These are phyloP conservation scores for Crossocerus cetratus DNA, from an alignment of 2,888 invertebrate species.

Conservation along the genomic window DNA sequence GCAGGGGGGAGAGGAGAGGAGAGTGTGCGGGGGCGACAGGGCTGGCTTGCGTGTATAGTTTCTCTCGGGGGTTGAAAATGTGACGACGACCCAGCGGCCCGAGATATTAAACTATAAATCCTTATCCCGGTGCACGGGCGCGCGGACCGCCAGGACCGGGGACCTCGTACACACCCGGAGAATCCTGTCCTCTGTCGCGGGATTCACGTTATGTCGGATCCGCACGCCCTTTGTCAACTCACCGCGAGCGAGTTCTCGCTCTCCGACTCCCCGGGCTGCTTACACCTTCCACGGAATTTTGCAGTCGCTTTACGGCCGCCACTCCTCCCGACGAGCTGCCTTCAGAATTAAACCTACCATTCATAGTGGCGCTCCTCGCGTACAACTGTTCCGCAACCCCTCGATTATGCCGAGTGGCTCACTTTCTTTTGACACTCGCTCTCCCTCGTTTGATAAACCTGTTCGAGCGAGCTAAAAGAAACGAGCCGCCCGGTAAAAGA, in stretches of 20 bases:
- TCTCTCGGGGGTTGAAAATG: conserved; percentile 68
- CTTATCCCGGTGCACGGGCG: conserved; percentile 73
- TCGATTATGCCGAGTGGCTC: too few relatives aligned
- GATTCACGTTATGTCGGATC: conserved; percentile 27
- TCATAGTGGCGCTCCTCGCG: too few relatives aligned
- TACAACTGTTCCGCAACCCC: too few relatives aligned
- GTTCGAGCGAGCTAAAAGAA: not conserved
- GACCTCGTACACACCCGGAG: conserved; percentile 49
- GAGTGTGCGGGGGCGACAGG: conserved; percentile 14
- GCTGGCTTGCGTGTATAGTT: conserved; percentile 57
- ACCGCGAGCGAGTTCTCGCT: conserved; percentile 17
- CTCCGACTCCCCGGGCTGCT: not conserved
- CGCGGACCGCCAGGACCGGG: conserved; percentile 59
- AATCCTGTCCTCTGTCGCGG: conserved; percentile 50
- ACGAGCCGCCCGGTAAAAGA: not conserved
- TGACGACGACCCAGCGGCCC: conserved; percentile 68
- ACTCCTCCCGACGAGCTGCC: too few relatives aligned
- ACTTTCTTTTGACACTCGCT: too few relatives aligned
- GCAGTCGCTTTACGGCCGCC: not conserved
- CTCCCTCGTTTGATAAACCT: too few relatives aligned
- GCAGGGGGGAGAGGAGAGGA: too few relatives aligned
- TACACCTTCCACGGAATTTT: conserved; percentile 6
- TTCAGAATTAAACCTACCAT: too few relatives aligned
- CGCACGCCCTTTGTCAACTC: conserved; percentile 38
- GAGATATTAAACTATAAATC: conserved; percentile 78